These are phyloP conservation scores for Scyliorhinus canicula DNA, from an alignment of 2,797 vertebrate genomes.

Conservation along the genomic window DNA sequence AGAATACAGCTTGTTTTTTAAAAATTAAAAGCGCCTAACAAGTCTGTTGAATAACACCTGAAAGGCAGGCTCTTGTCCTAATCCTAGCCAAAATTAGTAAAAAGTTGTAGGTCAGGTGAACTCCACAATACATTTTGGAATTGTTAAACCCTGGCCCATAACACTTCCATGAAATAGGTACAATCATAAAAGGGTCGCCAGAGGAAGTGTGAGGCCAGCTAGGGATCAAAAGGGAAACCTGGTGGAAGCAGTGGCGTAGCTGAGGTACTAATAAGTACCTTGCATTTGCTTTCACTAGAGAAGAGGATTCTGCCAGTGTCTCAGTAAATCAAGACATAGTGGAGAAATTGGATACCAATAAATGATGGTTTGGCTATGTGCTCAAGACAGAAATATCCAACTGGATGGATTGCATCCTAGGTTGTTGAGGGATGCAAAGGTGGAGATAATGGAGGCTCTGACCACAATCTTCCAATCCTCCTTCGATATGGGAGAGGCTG, in stretches of 20 bases:
- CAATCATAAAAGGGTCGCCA: background rate
- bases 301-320: background rate
- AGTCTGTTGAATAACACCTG: no score
- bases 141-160: no score
- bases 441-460: background rate
- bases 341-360: no score
- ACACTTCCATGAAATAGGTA: no score
- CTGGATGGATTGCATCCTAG: background rate
- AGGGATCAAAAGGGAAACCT: background rate
- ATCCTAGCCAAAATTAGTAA: no score
- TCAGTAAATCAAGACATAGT: background rate
- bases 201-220: background rate
- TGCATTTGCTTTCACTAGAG: background rate
- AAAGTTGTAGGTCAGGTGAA: no score
- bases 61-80: no score
- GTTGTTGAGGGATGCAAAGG: no score
- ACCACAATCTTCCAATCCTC: background rate
- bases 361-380: no score
- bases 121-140: no score
- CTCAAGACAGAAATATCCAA: background rate
- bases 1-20: no score
- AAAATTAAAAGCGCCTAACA: no score
- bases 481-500: background rate
- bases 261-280: background rate
- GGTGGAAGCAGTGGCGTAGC: background rate